A percentile compares a stretch with the other conserved stretches of the same genome.
Evolutionary conservation across 1,140 invertebrate genomes (phyloP).

Genomic region (Oreohelix idahoensis): DNA sequence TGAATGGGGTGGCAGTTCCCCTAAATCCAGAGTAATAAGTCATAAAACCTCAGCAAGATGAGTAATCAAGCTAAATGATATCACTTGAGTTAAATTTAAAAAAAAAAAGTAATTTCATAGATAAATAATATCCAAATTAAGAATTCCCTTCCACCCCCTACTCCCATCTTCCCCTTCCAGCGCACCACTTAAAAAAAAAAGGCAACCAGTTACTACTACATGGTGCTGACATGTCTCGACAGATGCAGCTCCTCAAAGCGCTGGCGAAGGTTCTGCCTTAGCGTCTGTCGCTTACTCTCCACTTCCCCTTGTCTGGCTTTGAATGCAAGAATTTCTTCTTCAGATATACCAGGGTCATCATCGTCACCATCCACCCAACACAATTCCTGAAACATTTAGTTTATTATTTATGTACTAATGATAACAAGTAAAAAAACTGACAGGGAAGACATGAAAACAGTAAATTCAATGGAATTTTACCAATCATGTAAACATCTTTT

Average conservation of each 20-base stretch:
- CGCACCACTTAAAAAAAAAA: not conserved
- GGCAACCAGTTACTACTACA: not conserved
- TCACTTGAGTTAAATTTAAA: too few species aligned
- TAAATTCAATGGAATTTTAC: too few species aligned
- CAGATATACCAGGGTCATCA: conserved; percentile 86
- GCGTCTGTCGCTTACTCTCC: conserved; percentile 84
- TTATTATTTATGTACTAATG: not conserved
- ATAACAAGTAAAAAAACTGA: too few species aligned
- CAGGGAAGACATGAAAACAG: too few species aligned
- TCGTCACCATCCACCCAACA: conserved; percentile 75
- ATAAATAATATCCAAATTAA: not conserved
- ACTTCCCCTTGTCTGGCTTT: conserved; percentile 83
- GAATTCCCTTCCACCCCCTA: not conserved
- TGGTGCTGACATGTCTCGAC: conserved; percentile 28
- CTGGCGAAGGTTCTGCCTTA: conserved; percentile 85
- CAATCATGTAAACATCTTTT: too few species aligned
- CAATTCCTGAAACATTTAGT: conserved; percentile 71
- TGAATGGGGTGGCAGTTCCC: too few species aligned
- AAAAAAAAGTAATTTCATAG: not conserved
- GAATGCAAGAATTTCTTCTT: conserved; percentile 87
- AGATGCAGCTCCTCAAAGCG: conserved; percentile 80
- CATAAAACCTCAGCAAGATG: too few species aligned
- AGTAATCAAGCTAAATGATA: too few species aligned
- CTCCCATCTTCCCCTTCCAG: not conserved
- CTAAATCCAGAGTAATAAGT: too few species aligned